Evolutionary conservation across 2,113 vertebrate species (phyloP).

Genomic region (Protobothrops flavoviridis): DNA sequence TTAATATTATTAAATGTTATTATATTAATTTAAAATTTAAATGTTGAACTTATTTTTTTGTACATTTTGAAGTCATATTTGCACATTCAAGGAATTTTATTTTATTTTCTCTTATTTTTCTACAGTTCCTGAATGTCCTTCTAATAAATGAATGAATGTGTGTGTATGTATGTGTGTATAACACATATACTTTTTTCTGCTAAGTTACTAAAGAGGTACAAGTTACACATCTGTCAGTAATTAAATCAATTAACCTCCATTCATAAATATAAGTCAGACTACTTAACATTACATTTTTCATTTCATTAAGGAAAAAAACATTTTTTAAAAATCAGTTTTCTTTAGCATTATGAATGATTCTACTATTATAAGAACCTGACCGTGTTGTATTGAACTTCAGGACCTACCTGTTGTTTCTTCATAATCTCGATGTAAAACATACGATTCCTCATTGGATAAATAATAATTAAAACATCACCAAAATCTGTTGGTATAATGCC

Average conservation of each 20-base stretch:
- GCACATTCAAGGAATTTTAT: background rate
- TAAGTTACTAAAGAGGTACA: background rate
- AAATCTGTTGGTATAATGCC: conserved; percentile 98
- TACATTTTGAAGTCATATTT: background rate
- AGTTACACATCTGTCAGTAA: background rate
- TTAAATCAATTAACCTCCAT: background rate
- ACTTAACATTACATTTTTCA: background rate
- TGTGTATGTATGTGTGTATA: background rate
- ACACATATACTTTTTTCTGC: background rate
- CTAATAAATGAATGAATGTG: background rate
- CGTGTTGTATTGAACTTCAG: conserved; percentile 11
- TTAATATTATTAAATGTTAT: too few species aligned
- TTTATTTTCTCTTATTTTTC: background rate
- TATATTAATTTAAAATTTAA: background rate
- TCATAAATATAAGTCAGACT: background rate
- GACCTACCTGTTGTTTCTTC: conserved; percentile 92
- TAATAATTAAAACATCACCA: conserved; percentile 94
- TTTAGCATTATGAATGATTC: background rate
- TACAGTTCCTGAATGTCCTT: background rate
- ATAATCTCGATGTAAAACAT: conserved; percentile 96
- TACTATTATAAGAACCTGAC: background rate
- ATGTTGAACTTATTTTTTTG: background rate
- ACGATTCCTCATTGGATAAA: conserved; percentile 98
- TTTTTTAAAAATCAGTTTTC: background rate
- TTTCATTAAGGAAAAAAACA: background rate